These are phyloP conservation scores for Acromyrmex echinatior DNA, from an alignment of 1,140 invertebrate species.

Conservation along the genomic window DNA sequence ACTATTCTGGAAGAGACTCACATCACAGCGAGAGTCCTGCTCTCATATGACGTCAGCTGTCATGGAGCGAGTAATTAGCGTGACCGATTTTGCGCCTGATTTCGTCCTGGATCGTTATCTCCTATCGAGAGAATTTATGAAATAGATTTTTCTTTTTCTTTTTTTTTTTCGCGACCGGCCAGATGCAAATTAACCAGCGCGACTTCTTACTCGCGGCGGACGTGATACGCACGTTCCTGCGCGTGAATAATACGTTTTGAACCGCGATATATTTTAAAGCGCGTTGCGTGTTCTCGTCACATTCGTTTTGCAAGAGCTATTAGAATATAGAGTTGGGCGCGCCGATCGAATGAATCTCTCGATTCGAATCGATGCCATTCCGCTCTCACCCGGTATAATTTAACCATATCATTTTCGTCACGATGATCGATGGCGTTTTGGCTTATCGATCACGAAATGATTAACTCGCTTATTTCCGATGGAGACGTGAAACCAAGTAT, in stretches of 20 bases:
- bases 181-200: conserved; percentile 11
- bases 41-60: conserved; percentile 22
- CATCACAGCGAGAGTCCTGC: not conserved
- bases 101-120: not conserved
- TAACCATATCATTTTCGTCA: conserved; percentile 60
- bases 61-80: not conserved
- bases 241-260: conserved; percentile 33
- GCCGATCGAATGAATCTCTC: conserved; percentile 63
- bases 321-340: conserved; percentile 34
- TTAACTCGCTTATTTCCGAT: conserved; percentile 27
- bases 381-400: conserved; percentile 24
- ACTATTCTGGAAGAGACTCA: not conserved
- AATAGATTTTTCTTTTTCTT: not conserved
- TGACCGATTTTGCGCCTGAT: not conserved
- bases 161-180: not conserved
- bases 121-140: not conserved
- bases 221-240: not conserved
- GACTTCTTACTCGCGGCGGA: not conserved
- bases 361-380: conserved; percentile 55
- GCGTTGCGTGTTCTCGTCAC: conserved; percentile 46
- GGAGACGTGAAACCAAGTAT: not conserved
- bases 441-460: conserved; percentile 26
- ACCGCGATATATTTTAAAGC: conserved; percentile 24
- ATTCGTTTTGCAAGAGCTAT: conserved; percentile 45
- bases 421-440: conserved; percentile 32